These are phyloP conservation scores for Steromphala cineraria DNA, from an alignment of 2,888 invertebrate genomes.

Conservation along the genomic window DNA sequence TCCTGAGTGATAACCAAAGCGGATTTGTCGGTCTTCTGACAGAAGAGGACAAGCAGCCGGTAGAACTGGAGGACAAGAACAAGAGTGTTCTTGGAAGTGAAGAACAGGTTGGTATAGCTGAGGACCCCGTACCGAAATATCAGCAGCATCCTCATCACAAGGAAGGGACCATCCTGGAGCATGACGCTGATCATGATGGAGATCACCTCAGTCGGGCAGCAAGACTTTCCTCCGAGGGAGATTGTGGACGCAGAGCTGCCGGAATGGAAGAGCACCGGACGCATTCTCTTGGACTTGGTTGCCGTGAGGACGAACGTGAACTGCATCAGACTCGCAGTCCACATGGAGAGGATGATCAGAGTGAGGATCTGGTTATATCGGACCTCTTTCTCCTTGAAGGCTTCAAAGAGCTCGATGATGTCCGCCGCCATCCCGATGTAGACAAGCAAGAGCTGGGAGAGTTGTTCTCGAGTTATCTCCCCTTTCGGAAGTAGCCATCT, in stretches of 20 bases:
- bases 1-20: not conserved
- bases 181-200: constrained; percentile 68
- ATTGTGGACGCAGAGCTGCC: constrained; percentile 12
- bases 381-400: constrained; percentile 80
- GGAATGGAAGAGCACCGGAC: constrained; percentile 61
- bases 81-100: constrained; percentile 92
- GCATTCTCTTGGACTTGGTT: constrained; percentile 62
- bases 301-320: constrained; percentile 78
- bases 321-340: constrained; percentile 73
- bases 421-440: constrained; percentile 71
- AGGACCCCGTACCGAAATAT: constrained; percentile 91
- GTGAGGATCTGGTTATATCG: constrained; percentile 79
- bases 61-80: constrained; percentile 92
- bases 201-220: constrained; percentile 40
- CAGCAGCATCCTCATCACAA: constrained; percentile 81
- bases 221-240: constrained; percentile 22
- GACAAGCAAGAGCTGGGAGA: constrained; percentile 67
- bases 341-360: constrained; percentile 78
- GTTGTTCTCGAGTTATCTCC: constrained; percentile 61
- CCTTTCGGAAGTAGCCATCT: constrained; percentile 64
- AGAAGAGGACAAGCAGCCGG: constrained; percentile 79
- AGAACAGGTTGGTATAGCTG: constrained; percentile 96
- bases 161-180: constrained; percentile 74
- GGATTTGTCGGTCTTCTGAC: not conserved
- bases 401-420: constrained; percentile 89